phyloP scores from a whole-genome alignment of 1,140 invertebrate species.

The Drosophila bifasciata region DNA sequence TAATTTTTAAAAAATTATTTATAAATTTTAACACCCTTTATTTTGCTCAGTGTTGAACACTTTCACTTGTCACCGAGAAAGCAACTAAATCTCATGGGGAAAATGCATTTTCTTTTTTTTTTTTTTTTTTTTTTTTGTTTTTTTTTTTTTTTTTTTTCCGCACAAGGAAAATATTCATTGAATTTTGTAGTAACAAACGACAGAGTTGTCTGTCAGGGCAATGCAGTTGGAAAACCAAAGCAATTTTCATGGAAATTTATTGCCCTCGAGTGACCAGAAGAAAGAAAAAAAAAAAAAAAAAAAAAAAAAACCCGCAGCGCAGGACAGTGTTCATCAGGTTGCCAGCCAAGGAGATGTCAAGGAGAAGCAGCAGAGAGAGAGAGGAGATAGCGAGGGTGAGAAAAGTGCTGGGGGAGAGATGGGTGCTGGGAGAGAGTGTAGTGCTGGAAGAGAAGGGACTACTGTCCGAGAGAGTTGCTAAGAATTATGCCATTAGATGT shows the following conservation, averaged over 20 bases:
- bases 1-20: not conserved
- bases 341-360: no score
- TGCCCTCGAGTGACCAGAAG: conserved; percentile 13
- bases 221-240: conserved; percentile 26
- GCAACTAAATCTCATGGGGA: conserved; percentile 45
- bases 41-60: conserved; percentile 5
- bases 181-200: conserved; percentile 77
- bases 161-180: conserved; percentile 73
- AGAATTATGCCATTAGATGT: conserved; percentile 52
- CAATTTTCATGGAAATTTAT: conserved; percentile 61
- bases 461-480: conserved; percentile 13
- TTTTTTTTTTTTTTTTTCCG: not conserved
- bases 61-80: conserved; percentile 43
- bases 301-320: conserved; percentile 18
- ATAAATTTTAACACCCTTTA: no score
- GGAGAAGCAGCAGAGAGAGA: not conserved
- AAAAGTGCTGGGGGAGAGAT: no score
- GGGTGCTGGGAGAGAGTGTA: no score
- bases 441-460: no score
- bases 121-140: conserved; percentile 4
- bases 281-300: conserved; percentile 22
- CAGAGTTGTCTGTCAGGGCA: conserved; percentile 58
- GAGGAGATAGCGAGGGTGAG: no score
- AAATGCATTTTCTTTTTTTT: conserved; percentile 48
- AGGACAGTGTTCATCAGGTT: conserved; percentile 20